Base-by-base conservation (phyloP, 2,888 invertebrate species). In the Euphydryas editha region DNA sequence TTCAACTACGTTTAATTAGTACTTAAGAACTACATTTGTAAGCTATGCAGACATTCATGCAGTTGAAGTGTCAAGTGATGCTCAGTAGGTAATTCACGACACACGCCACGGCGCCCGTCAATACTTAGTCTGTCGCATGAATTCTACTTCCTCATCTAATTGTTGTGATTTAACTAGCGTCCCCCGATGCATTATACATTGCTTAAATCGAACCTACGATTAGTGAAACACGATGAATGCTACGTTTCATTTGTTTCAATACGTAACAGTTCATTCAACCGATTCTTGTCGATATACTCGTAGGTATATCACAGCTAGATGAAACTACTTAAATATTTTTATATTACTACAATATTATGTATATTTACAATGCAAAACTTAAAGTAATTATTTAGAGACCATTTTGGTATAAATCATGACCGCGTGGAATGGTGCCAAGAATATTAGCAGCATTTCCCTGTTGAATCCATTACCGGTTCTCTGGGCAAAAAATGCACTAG, bases 101-200 rank as follows among this genome's bases (percentile, higher is more conserved):
- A 58, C 51, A 54, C 7, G 11, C 15, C 18, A 44, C 18, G 63
- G 64, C 51, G 64, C 59, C 58, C 24, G 30, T 20, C 36, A 18
- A 44, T 47, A 57, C n/a, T 64, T 59, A 36, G 42, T 36, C 49
- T 37, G 15, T 60, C 47, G 37, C 63, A 66, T 62, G 63, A 57
- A 63, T 13, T 37, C 51, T 47, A 71, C 70, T 73, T 72, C 73
- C 71, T 69, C 37, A 47, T 56, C 54, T 64, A 69, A 72, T 72
- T 70, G 68, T 68, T 69, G 69, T 67, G 64, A 70, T 70, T 68
- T 65, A 72, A 67, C 68, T 62, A 42, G 42, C 62, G 61, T 55
- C 20, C 36, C 11, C 39, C 58, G 36, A 72, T 72, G 67, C 60
- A 72, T 72, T 72, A 69, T 47, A 66, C 70, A 73, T 70, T 49